Evolutionary conservation across 1,140 invertebrate species (phyloP).

Genomic region (Lamellibrachia luymesi): DNA sequence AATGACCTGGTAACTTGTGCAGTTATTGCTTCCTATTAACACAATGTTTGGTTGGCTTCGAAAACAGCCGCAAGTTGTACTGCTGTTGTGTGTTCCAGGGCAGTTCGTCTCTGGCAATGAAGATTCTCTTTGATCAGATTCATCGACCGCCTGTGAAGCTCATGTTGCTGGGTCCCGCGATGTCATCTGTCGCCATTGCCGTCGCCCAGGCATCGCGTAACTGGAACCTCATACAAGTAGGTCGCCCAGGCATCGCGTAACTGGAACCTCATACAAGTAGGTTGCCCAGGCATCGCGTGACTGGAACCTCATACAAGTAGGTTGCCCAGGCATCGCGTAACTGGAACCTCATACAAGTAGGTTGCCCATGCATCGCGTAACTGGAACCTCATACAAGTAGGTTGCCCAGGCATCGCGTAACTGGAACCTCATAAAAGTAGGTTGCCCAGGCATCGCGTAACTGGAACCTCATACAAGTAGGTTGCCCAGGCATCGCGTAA

Average conservation of each 20-base stretch:
- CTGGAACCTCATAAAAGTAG: neutral
- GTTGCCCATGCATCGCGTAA: neutral
- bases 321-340: neutral
- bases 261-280: neutral
- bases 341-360: neutral
- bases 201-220: neutral
- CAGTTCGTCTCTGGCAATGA: neutral
- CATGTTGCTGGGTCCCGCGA: neutral
- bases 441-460: too few relatives aligned
- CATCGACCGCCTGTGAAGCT: neutral
- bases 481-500: too few relatives aligned
- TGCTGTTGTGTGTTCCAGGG: neutral
- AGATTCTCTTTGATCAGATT: neutral
- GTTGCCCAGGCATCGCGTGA: neutral
- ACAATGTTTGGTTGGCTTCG: too few relatives aligned
- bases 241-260: neutral
- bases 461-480: too few relatives aligned
- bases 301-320: neutral
- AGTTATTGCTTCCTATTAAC: too few relatives aligned
- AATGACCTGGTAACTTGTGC: too few relatives aligned
- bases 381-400: neutral
- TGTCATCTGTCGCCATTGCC: neutral
- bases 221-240: slow-evolving; percentile 4
- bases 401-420: neutral
- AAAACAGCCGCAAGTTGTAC: neutral